phyloP scores from a whole-genome alignment of 1,140 invertebrate species.

The Mya arenaria region DNA sequence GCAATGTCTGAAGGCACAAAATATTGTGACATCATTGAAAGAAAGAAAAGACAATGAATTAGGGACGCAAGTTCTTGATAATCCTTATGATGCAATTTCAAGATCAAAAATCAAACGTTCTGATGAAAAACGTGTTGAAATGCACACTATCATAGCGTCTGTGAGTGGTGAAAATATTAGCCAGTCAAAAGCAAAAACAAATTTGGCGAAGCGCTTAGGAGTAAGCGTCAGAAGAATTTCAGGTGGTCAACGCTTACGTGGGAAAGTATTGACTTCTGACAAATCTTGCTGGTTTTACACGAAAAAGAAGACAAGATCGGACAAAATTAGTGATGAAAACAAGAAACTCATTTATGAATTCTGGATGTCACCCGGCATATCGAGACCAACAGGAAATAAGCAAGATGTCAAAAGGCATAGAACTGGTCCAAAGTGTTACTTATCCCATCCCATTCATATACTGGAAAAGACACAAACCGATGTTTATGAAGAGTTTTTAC shows the following conservation, averaged over 20 bases:
- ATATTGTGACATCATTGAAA: background rate
- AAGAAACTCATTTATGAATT: constrained; percentile 10
- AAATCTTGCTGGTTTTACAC: constrained; percentile 1
- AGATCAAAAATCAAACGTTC: background rate
- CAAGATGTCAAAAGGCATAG: constrained; percentile 19
- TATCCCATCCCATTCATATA: constrained; percentile 1
- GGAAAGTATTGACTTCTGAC: background rate
- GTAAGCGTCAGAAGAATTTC: background rate
- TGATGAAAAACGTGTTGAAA: background rate
- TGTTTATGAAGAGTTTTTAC: constrained; percentile 1
- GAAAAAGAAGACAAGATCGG: background rate
- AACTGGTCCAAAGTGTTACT: constrained; percentile 14
- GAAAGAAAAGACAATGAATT: background rate
- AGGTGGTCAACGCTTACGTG: background rate
- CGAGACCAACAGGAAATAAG: constrained; percentile 22
- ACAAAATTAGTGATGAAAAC: background rate
- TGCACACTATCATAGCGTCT: background rate
- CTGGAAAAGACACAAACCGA: constrained; percentile 37
- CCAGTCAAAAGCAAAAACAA: background rate
- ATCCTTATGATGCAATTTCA: background rate
- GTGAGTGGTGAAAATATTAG: constrained; percentile 6
- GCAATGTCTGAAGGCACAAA: background rate
- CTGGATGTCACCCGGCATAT: background rate
- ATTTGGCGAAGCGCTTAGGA: constrained; percentile 2
- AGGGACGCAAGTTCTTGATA: background rate